Evolutionary conservation across 2,113 vertebrate species (phyloP).

Genomic region (Numenius arquata): DNA sequence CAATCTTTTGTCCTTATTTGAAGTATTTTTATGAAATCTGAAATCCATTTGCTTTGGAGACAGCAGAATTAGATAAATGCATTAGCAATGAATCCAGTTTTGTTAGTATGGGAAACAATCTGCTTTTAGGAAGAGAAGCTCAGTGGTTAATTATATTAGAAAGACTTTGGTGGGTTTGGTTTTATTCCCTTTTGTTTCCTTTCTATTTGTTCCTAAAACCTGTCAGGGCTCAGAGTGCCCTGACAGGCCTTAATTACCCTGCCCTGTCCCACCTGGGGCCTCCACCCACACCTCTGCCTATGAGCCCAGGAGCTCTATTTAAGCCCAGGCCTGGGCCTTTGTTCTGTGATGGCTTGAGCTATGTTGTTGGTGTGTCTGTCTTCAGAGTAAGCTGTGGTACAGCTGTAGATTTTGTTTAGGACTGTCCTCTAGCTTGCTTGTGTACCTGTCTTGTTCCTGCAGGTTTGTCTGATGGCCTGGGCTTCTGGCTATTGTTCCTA

Average conservation of each 20-base stretch:
- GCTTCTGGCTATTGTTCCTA: rapidly evolving
- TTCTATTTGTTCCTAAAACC: not conserved
- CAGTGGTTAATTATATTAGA: not conserved
- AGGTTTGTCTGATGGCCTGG: not conserved
- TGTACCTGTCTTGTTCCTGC: rapidly evolving
- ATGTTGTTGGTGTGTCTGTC: rapidly evolving
- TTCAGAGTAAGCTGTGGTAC: rapidly evolving
- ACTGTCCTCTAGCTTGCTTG: rapidly evolving
- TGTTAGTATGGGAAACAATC: not conserved
- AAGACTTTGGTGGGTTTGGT: not conserved
- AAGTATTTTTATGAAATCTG: not conserved
- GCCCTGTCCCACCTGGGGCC: not conserved
- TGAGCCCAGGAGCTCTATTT: not conserved
- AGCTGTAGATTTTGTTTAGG: rapidly evolving
- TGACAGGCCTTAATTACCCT: not conserved
- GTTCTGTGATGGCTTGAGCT: rapidly evolving
- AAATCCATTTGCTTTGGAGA: not conserved
- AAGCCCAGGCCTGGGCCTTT: not conserved
- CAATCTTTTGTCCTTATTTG: not conserved
- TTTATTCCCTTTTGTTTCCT: not conserved
- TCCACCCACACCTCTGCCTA: not conserved
- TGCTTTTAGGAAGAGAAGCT: not conserved
- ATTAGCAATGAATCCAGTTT: not conserved
- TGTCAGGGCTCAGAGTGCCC: not conserved
- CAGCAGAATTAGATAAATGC: not conserved